Percentiles rank a stretch among this genome's conserved stretches.
Conservation (phyloP, 2,888 invertebrate species). For the Agrochola lota region DNA sequence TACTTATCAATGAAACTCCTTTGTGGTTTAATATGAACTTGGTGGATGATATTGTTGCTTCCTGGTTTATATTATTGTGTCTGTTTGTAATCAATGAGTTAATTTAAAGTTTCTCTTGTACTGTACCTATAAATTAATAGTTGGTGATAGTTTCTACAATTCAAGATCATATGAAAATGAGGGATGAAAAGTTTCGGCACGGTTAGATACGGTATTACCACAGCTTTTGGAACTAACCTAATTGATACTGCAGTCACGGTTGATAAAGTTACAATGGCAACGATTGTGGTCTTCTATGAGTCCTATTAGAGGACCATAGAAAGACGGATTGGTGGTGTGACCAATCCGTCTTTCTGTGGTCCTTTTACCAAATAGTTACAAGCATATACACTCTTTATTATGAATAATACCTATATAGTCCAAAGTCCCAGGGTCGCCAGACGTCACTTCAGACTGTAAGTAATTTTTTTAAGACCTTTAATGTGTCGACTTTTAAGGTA, state of each 20-base stretch:
- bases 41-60: conserved; percentile 6
- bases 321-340: background rate
- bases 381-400: background rate
- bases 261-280: background rate
- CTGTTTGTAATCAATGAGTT: background rate
- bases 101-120: background rate
- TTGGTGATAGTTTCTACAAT: background rate
- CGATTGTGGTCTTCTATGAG: background rate
- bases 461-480: no score
- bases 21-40: conserved; percentile 46
- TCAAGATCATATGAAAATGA: background rate
- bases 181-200: background rate
- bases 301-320: no score
- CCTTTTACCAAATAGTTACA: background rate
- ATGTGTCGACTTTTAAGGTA: no score
- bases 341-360: no score
- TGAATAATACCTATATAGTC: background rate
- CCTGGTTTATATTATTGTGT: background rate
- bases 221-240: background rate
- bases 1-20: conserved; percentile 46
- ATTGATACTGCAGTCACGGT: background rate
- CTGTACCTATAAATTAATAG: background rate
- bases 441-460: no score
- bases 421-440: no score
- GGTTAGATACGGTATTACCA: background rate